Evolutionary conservation across 2,797 vertebrate species (phyloP).

Genomic region (Astyanax mexicanus): DNA sequence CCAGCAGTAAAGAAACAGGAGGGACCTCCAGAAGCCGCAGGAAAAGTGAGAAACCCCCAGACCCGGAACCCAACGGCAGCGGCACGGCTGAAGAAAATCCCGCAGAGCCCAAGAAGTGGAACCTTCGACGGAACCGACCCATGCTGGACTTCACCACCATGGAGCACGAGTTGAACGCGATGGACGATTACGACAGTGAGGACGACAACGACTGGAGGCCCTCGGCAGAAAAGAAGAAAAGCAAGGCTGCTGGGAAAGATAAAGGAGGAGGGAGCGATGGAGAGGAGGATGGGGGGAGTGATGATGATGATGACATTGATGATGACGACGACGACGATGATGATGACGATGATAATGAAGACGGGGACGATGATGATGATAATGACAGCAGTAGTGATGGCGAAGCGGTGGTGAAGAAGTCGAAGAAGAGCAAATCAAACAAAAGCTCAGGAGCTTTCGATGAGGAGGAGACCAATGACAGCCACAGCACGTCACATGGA

Average conservation of each 20-base stretch:
- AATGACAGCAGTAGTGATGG: conserved; percentile 87
- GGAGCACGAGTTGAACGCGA: conserved; percentile 96
- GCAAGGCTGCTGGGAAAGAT: conserved; percentile 78
- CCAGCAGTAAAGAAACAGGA: conserved; percentile 81
- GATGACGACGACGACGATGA: conserved; percentile 52
- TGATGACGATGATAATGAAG: conserved; percentile 43
- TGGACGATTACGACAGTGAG: conserved; percentile 98
- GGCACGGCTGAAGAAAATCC: conserved; percentile 77
- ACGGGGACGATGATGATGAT: conserved; percentile 67
- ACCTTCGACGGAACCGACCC: conserved; percentile 92
- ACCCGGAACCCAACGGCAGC: conserved; percentile 66
- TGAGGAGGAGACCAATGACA: conserved; percentile 98
- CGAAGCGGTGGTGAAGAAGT: conserved; percentile 87
- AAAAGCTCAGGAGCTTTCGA: conserved; percentile 89
- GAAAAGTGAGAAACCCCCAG: conserved; percentile 81
- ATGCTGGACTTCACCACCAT: conserved; percentile 95
- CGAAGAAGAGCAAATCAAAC: conserved; percentile 83
- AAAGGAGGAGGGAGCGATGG: conserved; percentile 81
- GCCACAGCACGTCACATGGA: conserved; percentile 93
- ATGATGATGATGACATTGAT: conserved; percentile 35
- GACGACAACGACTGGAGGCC: conserved; percentile 99
- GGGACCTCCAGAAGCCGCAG: conserved; percentile 78
- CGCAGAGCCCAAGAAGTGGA: conserved; percentile 96
- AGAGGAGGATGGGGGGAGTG: conserved; percentile 80
- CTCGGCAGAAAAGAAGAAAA: conserved; percentile 86